Evolutionary conservation across 2,113 vertebrate genomes (phyloP).

Genomic region (Arizona elegans): DNA sequence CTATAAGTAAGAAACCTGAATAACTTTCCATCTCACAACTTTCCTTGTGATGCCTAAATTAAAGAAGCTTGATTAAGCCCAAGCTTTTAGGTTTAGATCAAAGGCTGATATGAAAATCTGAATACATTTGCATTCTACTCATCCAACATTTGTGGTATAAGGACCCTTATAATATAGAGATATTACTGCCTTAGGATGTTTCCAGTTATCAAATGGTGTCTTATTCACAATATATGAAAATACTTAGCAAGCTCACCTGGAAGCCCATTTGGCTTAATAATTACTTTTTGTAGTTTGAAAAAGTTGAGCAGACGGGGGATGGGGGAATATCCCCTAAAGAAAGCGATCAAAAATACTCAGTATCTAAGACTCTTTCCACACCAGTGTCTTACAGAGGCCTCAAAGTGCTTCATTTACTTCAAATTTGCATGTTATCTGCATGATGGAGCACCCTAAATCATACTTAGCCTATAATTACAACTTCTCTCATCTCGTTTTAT

Average conservation of each 20-base stretch:
- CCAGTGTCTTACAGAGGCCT: background rate
- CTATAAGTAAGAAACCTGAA: background rate
- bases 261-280: background rate
- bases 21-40: background rate
- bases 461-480: background rate
- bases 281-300: background rate
- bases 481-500: background rate
- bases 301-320: background rate
- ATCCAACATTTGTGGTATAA: background rate
- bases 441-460: background rate
- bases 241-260: background rate
- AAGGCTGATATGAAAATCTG: background rate
- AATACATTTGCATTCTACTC: background rate
- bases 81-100: background rate
- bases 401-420: background rate
- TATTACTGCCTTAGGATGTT: background rate
- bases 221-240: background rate
- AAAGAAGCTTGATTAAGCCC: background rate
- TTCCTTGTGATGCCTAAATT: background rate
- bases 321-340: background rate
- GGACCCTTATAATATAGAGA: background rate
- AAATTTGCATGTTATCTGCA: background rate
- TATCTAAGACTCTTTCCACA: background rate
- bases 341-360: background rate
- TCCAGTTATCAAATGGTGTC: accelerated